Percentiles rank a stretch among this genome's conserved stretches.
These are phyloP conservation scores for Idris sp. DNA, from an alignment of 1,140 invertebrate genomes.

Conservation along the genomic window DNA sequence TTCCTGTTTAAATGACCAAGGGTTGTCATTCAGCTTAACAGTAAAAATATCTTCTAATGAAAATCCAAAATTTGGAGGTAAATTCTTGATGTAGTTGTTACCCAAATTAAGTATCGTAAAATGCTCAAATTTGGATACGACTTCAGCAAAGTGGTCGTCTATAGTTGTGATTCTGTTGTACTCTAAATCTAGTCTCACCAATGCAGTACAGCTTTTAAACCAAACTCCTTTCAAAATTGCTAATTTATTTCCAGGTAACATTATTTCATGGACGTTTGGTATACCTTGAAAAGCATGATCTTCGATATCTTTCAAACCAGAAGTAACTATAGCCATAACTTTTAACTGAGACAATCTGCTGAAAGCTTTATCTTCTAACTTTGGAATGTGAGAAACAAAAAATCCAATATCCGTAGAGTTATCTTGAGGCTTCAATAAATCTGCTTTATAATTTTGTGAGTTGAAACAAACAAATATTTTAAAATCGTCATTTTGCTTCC, in stretches of 20 bases:
- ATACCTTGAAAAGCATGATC: constrained; percentile 25
- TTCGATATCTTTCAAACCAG: constrained; percentile 7
- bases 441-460: constrained; percentile 2
- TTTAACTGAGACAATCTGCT: background rate
- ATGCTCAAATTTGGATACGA: no score
- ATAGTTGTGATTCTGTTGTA: no score
- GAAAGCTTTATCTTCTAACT: constrained; percentile 12
- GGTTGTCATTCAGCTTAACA: no score
- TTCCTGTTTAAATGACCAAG: no score
- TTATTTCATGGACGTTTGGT: background rate
- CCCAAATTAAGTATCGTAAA: no score
- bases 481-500: no score
- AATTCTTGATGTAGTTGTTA: no score
- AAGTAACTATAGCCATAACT: background rate
- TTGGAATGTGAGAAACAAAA: constrained; percentile 7
- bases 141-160: no score
- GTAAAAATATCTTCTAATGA: no score
- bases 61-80: no score
- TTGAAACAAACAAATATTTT: no score
- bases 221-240: constrained; percentile 24
- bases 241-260: constrained; percentile 6
- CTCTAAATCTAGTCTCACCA: background rate
- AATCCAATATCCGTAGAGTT: constrained; percentile 4
- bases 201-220: constrained; percentile 12
- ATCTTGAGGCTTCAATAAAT: constrained; percentile 13